Conservation (phyloP, 2,113 vertebrate genomes). For the Microtus oregoni region DNA sequence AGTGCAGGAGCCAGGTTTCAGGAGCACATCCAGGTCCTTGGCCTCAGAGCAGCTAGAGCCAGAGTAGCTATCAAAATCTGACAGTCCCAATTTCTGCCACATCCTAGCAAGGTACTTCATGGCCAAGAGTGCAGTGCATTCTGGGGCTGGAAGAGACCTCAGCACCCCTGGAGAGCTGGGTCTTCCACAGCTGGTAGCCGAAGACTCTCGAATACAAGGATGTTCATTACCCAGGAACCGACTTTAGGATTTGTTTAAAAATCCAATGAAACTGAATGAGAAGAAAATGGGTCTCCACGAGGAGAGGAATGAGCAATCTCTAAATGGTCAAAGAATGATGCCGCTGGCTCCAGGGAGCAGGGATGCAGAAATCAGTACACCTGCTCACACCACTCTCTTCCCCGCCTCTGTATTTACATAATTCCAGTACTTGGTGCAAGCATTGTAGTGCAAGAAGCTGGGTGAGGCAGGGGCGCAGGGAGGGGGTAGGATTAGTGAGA, state of each 20-base stretch:
- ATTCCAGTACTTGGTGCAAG: not conserved
- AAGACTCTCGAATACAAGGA: not conserved
- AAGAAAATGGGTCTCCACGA: not conserved
- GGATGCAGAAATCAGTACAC: not conserved
- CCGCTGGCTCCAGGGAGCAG: fast-evolving
- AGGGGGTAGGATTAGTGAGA: too few relatives aligned
- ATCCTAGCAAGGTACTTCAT: not conserved
- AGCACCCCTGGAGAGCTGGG: not conserved
- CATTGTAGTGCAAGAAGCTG: not conserved
- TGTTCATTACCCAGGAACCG: fast-evolving
- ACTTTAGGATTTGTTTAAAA: not conserved
- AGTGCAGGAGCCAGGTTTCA: not conserved
- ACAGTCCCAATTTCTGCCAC: not conserved
- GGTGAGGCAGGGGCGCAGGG: not conserved
- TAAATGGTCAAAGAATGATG: too few relatives aligned
- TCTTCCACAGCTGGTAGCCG: too few relatives aligned
- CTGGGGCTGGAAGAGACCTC: not conserved
- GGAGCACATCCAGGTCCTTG: too few relatives aligned
- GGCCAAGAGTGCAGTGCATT: not conserved
- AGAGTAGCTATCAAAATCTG: not conserved
- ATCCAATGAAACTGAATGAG: not conserved
- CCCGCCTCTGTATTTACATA: too few relatives aligned
- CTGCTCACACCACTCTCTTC: not conserved
- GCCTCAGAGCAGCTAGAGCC: not conserved
- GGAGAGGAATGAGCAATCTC: not conserved